phyloP scores from a whole-genome alignment of 2,797 vertebrate genomes.

The Pterois miles region DNA sequence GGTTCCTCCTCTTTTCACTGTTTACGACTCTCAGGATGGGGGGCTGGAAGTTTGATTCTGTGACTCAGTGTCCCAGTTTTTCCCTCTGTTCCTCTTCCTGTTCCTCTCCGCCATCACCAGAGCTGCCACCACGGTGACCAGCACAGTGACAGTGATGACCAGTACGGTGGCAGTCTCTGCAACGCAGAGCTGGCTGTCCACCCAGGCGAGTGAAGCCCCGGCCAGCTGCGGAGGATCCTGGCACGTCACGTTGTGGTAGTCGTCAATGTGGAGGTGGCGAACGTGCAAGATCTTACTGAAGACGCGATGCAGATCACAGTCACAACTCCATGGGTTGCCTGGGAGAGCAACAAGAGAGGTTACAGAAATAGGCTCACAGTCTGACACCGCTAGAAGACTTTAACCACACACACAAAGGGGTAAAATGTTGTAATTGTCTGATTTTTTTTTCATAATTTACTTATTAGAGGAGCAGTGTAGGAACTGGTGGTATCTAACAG shows the following conservation, averaged over 20 bases:
- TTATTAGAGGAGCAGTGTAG: no score
- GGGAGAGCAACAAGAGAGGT: neutral
- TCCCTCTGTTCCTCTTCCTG: slow-evolving; percentile 75
- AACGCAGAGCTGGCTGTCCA: slow-evolving; percentile 82
- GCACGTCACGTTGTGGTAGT: slow-evolving; percentile 82
- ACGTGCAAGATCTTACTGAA: slow-evolving; percentile 83
- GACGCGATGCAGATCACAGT: slow-evolving; percentile 84
- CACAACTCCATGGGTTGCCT: slow-evolving; percentile 82
- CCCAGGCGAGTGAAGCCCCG: slow-evolving; percentile 72
- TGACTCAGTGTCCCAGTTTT: slow-evolving; percentile 75
- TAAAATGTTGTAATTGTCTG: neutral
- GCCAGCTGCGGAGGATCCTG: slow-evolving; percentile 71
- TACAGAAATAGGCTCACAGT: neutral
- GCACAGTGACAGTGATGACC: slow-evolving; percentile 78
- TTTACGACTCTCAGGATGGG: neutral
- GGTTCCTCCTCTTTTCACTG: neutral
- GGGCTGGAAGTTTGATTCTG: slow-evolving; percentile 68
- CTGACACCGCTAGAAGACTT: neutral
- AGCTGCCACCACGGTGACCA: slow-evolving; percentile 81
- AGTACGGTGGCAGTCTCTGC: slow-evolving; percentile 82
- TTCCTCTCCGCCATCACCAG: slow-evolving; percentile 82
- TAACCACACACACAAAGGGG: neutral
- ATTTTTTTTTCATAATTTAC: neutral
- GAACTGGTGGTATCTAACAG: no score
- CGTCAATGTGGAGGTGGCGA: slow-evolving; percentile 80